Conservation (phyloP, 2,113 vertebrate species). For the Epinephelus lanceolatus region DNA sequence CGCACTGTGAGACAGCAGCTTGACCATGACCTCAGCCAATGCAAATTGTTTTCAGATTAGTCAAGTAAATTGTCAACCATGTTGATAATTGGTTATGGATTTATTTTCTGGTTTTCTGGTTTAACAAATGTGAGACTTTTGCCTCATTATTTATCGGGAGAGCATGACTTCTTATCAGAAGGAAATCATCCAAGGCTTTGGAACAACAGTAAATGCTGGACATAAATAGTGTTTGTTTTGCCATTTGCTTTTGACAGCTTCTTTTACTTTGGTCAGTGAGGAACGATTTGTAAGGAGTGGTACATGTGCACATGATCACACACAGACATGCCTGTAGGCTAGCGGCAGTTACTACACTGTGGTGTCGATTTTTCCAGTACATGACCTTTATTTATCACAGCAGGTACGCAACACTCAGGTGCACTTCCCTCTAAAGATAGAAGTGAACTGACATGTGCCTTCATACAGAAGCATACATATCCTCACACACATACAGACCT, state of each 20-base stretch:
- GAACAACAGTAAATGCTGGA: neutral
- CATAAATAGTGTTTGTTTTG: neutral
- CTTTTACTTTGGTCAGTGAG: neutral
- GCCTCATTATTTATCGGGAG: neutral
- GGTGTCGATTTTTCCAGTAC: constrained; percentile 22
- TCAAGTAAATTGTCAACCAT: neutral
- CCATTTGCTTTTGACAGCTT: neutral
- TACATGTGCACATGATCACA: neutral
- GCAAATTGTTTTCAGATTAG: neutral
- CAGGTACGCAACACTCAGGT: constrained; percentile 7
- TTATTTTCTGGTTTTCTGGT: neutral
- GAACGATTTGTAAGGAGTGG: neutral
- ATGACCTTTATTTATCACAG: constrained; percentile 51
- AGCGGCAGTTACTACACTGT: neutral
- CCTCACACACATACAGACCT: neutral
- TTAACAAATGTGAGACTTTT: neutral
- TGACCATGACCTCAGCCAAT: too few relatives aligned
- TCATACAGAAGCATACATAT: neutral
- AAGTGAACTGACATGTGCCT: neutral
- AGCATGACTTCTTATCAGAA: neutral
- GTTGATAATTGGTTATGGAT: neutral
- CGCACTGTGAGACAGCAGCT: too few relatives aligned
- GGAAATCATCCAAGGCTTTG: neutral
- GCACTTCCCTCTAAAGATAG: constrained; percentile 1
- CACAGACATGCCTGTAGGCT: neutral